Conservation (phyloP, 1,140 invertebrate species). For the Mizuhopecten yessoensis region DNA sequence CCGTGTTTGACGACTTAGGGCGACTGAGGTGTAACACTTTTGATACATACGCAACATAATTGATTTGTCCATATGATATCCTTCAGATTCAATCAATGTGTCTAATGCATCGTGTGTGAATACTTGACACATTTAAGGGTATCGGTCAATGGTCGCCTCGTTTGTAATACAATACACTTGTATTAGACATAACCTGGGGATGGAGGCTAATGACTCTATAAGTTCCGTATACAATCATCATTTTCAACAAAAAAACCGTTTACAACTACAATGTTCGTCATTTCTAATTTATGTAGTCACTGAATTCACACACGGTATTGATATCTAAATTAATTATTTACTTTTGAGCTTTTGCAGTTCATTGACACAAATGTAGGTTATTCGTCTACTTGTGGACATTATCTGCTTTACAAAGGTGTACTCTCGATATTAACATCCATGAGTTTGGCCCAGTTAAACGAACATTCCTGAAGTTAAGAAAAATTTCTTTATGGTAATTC, state of each 20-base stretch:
- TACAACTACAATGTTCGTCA: no score
- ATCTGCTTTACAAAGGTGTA: no score
- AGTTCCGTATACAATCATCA: no score
- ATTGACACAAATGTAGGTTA: neutral
- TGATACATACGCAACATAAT: neutral
- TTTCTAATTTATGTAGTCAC: no score
- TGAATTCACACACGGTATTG: no score
- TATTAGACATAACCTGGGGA: neutral
- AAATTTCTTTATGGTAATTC: no score
- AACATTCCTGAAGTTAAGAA: no score
- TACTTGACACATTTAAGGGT: neutral
- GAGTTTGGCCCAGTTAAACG: no score
- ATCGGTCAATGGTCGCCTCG: neutral
- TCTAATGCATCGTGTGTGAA: neutral
- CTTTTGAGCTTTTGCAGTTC: neutral
- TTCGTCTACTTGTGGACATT: no score
- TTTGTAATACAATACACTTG: neutral
- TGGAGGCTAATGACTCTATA: no score
- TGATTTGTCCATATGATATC: neutral
- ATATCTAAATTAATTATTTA: neutral
- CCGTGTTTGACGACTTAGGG: neutral
- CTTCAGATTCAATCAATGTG: neutral
- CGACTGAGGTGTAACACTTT: neutral
- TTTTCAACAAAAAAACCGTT: no score
- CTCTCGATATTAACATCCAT: no score